phyloP scores from a whole-genome alignment of 2,113 vertebrate species.

The Eira barbara region DNA sequence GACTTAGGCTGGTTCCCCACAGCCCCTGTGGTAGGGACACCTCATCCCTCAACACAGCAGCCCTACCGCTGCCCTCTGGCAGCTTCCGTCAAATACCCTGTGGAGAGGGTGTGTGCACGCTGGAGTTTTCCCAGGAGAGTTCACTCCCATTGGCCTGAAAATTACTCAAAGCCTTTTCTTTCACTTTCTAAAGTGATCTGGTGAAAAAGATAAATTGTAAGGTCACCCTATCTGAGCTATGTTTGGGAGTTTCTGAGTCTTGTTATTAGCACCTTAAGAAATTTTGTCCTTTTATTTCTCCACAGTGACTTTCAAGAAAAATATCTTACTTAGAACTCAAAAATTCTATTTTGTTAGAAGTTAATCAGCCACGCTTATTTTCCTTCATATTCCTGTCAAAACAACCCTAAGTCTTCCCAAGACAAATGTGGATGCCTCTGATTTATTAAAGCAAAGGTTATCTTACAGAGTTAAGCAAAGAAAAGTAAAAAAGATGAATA shows the following conservation, averaged over 20 bases:
- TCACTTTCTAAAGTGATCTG: not conserved
- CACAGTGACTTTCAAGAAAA: not conserved
- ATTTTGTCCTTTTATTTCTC: slow-evolving; percentile 5
- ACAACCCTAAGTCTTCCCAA: not conserved
- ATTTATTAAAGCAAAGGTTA: slow-evolving; percentile 26
- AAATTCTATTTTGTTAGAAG: not conserved
- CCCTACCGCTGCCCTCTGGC: not conserved
- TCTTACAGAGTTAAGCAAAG: slow-evolving; percentile 12
- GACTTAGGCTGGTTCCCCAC: not conserved
- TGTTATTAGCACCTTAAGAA: not conserved
- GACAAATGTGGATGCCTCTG: not conserved
- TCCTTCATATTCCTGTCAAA: slow-evolving; percentile 2
- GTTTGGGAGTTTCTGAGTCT: not conserved
- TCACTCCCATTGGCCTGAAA: not conserved
- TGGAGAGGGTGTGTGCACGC: not conserved
- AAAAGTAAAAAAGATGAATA: not conserved
- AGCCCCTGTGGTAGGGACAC: not conserved
- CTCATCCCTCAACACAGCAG: not conserved
- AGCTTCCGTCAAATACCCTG: not conserved
- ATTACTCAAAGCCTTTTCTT: not conserved
- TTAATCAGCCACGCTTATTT: not conserved
- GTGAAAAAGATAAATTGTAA: not conserved
- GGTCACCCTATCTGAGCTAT: not conserved
- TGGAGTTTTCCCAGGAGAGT: not conserved
- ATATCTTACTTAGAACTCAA: not conserved